These are phyloP conservation scores for Drosophila triauraria DNA, from an alignment of 1,140 invertebrate species.

Conservation along the genomic window DNA sequence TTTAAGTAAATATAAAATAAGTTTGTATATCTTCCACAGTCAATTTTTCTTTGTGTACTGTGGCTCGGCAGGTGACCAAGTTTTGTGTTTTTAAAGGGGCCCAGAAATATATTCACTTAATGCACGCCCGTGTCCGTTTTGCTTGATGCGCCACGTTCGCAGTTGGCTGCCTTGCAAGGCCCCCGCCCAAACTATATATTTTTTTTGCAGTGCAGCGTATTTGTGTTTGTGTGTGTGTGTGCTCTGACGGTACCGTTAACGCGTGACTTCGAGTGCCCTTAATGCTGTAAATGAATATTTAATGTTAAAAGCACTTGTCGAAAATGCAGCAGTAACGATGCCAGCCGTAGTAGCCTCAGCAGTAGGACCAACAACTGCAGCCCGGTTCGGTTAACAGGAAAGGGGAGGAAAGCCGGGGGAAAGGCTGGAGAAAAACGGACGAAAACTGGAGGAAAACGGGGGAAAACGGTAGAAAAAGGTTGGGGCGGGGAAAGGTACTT, in stretches of 20 bases:
- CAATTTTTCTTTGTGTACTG: conserved; percentile 17
- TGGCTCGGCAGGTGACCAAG: conserved; percentile 61
- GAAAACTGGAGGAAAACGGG: conserved; percentile 2
- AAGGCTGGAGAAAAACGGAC: neutral
- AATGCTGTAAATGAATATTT: conserved; percentile 84
- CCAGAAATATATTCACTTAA: conserved; percentile 77
- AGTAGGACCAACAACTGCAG: conserved; percentile 56
- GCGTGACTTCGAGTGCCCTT: conserved; percentile 83
- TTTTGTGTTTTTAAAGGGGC: conserved; percentile 26
- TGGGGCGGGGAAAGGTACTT: conserved; percentile 16
- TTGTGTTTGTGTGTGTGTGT: conserved; percentile 30
- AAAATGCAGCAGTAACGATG: conserved; percentile 72
- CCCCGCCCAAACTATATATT: conserved; percentile 8
- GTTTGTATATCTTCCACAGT: too few relatives aligned
- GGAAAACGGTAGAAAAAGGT: neutral
- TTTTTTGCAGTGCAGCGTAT: conserved; percentile 19
- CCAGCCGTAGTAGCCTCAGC: conserved; percentile 43
- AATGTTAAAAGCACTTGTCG: conserved; percentile 84
- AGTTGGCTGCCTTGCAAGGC: conserved; percentile 40
- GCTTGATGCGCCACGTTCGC: conserved; percentile 76
- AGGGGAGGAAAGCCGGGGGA: neutral
- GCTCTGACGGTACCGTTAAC: conserved; percentile 68
- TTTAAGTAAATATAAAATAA: neutral
- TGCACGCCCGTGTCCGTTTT: conserved; percentile 77
- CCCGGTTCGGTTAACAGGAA: conserved; percentile 43